Evolutionary conservation across 2,113 vertebrate species (phyloP).

Genomic region (Lipophrys pholis): DNA sequence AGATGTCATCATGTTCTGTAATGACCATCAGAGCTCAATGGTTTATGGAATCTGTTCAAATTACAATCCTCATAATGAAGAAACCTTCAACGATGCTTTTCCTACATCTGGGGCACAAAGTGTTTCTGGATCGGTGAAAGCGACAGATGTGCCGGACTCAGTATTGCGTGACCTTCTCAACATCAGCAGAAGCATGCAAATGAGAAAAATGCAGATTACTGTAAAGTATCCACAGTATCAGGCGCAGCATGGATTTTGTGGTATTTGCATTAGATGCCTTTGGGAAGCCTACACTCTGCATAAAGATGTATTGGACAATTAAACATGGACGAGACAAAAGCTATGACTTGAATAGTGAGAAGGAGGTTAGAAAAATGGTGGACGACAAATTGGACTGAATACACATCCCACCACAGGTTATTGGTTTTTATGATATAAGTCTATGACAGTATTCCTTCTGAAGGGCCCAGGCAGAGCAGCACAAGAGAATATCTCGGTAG

Average conservation of each 20-base stretch:
- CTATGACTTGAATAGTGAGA: neutral
- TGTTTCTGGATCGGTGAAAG: neutral
- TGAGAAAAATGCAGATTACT: constrained; percentile 4
- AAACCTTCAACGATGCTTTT: constrained; percentile 9
- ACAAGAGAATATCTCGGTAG: no score
- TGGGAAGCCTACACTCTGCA: neutral
- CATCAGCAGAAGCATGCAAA: neutral
- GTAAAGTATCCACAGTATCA: neutral
- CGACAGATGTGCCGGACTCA: constrained; percentile 10
- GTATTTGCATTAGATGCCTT: neutral
- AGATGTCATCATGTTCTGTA: constrained; percentile 41
- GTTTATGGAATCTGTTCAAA: constrained; percentile 15
- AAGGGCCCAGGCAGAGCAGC: no score
- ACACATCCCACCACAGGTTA: no score
- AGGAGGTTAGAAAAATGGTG: neutral
- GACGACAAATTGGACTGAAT: no score
- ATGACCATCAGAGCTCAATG: constrained; percentile 29
- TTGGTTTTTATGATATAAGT: no score
- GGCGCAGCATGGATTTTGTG: neutral
- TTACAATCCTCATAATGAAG: constrained; percentile 21
- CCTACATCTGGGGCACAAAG: no score
- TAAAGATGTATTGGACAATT: neutral
- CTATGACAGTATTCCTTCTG: no score
- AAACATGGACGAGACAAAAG: neutral
- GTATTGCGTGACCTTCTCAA: constrained; percentile 15